phyloP scores from a whole-genome alignment of 2,888 invertebrate species.

The Leptothorax acervorum region DNA sequence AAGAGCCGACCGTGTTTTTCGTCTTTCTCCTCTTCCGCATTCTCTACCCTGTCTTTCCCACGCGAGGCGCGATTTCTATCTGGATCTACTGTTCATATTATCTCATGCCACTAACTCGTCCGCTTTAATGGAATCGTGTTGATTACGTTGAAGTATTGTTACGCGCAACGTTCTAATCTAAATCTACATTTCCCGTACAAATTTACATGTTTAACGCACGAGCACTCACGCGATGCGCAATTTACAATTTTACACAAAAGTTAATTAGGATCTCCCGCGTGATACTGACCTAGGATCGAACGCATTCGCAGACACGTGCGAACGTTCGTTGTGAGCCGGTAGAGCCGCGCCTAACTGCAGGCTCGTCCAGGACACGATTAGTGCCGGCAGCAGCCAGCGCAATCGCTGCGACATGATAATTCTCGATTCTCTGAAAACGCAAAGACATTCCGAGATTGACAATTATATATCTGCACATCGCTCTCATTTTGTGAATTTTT shows the following conservation, averaged over 20 bases:
- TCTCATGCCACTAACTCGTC: slow-evolving; percentile 6
- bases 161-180: background rate
- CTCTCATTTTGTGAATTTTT: background rate
- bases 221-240: background rate
- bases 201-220: background rate
- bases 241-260: background rate
- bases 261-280: background rate
- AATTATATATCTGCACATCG: no score
- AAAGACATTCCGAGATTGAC: background rate
- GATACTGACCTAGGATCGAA: slow-evolving; percentile 83
- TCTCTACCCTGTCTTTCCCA: slow-evolving; percentile 34
- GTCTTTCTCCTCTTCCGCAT: slow-evolving; percentile 31
- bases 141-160: slow-evolving; percentile 13
- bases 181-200: background rate
- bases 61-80: slow-evolving; percentile 21
- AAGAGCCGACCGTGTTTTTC: slow-evolving; percentile 8
- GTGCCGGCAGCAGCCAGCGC: slow-evolving; percentile 74
- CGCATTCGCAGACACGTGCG: slow-evolving; percentile 81
- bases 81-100: slow-evolving; percentile 8
- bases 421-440: slow-evolving; percentile 23
- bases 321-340: slow-evolving; percentile 75
- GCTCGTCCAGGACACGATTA: slow-evolving; percentile 66
- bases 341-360: slow-evolving; percentile 58
- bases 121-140: background rate
- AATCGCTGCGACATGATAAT: slow-evolving; percentile 65